Evolutionary conservation across 2,888 invertebrate genomes (phyloP), one percentile per base, ranked within the genome.

Genomic region (Oxytorus armatus): DNA sequence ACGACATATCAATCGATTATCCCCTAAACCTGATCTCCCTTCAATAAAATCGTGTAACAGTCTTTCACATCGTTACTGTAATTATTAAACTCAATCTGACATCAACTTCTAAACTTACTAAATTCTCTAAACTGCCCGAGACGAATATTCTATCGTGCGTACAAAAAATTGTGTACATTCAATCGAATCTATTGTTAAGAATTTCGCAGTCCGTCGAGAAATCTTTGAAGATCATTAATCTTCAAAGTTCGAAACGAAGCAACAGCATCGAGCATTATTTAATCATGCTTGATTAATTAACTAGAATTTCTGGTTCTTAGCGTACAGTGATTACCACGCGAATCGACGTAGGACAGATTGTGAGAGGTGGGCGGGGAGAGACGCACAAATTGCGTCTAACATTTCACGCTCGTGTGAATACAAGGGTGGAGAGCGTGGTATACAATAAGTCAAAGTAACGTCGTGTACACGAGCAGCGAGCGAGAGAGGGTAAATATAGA

Each of bases 401-500:
- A 49, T 70, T 36, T 70, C 39, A 51, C 29, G 70, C 47, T 18
- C 25, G 33, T 44, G 25, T 47, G 55, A 36, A 55, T 44, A 69
- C 23, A 74, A 42, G 61, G 51, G 57, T 33, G 18, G 57, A 33
- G 18, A 53, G 53, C n/a, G 66, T 51, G 25, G 49, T 51, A 18
- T 65, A 59, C 16, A 63, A 59, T 33, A 55, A 57, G 55, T 65
- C 51, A 65, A 66, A 73, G 49, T 33, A 53, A 36, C 23, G 18
- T 14, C 47, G 25, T 47, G 65, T 25, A 33, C 42, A 44, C 36
- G 47, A n/a, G 47, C 3, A 33, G 16, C 5, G 36, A 39, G 47
- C 25, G 33, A 3, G 25, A n/a, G 63, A 55, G 78, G 77, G 81
- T 49, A 76, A 79, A 83, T 84, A 84, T 85, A 85, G 82, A 86